Conservation (phyloP, 37 sponge, comb jelly and placozoan species). For the Cladorhizidae sp. region DNA sequence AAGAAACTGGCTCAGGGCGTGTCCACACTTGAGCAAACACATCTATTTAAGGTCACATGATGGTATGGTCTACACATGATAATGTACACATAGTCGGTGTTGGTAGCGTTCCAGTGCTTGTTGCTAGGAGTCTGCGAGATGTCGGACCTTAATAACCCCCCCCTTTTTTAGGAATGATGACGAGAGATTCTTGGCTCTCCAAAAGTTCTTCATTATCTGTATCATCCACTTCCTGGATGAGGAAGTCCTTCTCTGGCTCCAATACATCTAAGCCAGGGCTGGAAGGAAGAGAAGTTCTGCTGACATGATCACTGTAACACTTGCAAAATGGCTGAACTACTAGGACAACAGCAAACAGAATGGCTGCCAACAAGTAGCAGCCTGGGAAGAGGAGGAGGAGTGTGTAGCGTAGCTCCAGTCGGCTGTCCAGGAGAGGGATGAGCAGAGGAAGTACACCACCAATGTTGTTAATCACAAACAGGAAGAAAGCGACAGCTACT, state of each 20-base stretch:
- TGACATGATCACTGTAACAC: not conserved
- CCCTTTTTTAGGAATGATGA: no score
- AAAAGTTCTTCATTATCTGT: not conserved
- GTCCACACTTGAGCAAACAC: no score
- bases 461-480: constrained; percentile 75
- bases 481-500: constrained; percentile 65
- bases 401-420: constrained; percentile 27
- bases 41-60: no score
- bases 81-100: no score
- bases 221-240: constrained; percentile 1
- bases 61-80: no score
- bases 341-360: constrained; percentile 32
- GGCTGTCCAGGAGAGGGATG: constrained; percentile 28
- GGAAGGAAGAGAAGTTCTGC: no score
- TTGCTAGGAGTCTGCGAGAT: no score
- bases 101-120: no score
- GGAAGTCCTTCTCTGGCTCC: not conserved
- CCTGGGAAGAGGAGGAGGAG: constrained; percentile 71
- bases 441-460: constrained; percentile 58
- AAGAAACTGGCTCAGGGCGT: no score
- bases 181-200: no score
- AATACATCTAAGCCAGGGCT: no score
- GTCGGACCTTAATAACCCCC: no score
- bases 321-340: not conserved
- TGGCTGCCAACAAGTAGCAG: constrained; percentile 48